Evolutionary conservation across 2,113 vertebrate species (phyloP), one percentile per base, ranked within the genome.

Genomic region (Myotis lucifugus): DNA sequence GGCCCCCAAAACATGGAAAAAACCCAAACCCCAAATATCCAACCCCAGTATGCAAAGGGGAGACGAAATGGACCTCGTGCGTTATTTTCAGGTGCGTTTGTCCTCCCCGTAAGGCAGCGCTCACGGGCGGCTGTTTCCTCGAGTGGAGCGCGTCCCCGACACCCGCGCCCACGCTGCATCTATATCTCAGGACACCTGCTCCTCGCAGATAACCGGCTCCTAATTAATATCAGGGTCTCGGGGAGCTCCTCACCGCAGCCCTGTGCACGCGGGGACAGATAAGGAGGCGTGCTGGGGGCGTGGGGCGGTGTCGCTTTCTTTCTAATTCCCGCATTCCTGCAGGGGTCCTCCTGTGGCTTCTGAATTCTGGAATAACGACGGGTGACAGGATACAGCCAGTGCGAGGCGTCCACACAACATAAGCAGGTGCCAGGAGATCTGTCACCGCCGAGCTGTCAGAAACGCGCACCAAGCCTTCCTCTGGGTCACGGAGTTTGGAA

Each of bases 201-300:
- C 79, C 97, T 96, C 67, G 10, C 96, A 98, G 97, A 96, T 97
- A 98, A 95, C 88, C 46, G 42, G 93, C 40, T 79, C 78, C 67
- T 97, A 97, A 98, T 97, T 97, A 97, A 95, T 95, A 95, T 88
- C 77, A 54, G 89, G 95, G 90, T 96, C 66, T 56, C 93, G 64
- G 59, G 56, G 69, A 94, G 69, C 90, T 95, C 70, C 40, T 37
- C 72, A 69, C 83, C 79, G 94, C 96, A 54, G 54, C 52, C 52
- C 5, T 6, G 15, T 1, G 52, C 18, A 3, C 0, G 52, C 52
- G 12, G 52, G 52, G 52, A 54, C 52, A 54, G 54, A 94, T 81
- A 97, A 96, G 94, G 90, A 95, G 90, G 4, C 32, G 37, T 0
- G 8, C 34, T 27, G 12, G 56, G 96, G 73, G 46, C 86, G 73